These are phyloP conservation scores for Drosophila yakuba DNA, from an alignment of 1,140 invertebrate species.

Conservation along the genomic window DNA sequence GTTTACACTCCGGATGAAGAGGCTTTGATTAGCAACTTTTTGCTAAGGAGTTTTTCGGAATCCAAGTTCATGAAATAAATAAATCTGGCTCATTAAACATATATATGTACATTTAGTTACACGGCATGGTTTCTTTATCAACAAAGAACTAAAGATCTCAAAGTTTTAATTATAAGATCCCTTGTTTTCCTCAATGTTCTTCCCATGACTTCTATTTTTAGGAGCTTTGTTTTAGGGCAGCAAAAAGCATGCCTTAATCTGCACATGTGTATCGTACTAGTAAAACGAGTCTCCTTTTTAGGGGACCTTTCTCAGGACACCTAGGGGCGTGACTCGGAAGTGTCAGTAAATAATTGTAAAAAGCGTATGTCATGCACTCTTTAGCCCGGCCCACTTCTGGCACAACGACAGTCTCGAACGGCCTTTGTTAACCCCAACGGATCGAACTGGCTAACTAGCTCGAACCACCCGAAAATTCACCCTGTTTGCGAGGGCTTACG, in stretches of 20 bases:
- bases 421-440: slow-evolving; percentile 55
- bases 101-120: background rate
- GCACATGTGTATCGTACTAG: slow-evolving; percentile 2
- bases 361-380: slow-evolving; percentile 39
- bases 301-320: slow-evolving; percentile 12
- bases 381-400: slow-evolving; percentile 13
- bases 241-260: slow-evolving; percentile 25
- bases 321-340: slow-evolving; percentile 45
- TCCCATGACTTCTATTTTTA: background rate
- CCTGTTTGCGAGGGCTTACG: slow-evolving; percentile 52
- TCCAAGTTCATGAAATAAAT: slow-evolving; percentile 4
- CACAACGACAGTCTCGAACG: slow-evolving; percentile 27
- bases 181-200: background rate
- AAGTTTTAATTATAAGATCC: background rate
- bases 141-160: background rate
- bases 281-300: background rate
- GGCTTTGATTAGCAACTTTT: slow-evolving; percentile 39
- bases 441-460: slow-evolving; percentile 25
- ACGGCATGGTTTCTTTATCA: background rate
- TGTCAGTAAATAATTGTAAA: slow-evolving; percentile 52
- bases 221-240: slow-evolving; percentile 14
- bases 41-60: background rate
- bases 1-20: slow-evolving; percentile 38
- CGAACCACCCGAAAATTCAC: background rate
- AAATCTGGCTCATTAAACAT: background rate